Evolutionary conservation across 2,797 vertebrate species (phyloP), one percentile per base, ranked within the genome.

Genomic region (Limosa lapponica): DNA sequence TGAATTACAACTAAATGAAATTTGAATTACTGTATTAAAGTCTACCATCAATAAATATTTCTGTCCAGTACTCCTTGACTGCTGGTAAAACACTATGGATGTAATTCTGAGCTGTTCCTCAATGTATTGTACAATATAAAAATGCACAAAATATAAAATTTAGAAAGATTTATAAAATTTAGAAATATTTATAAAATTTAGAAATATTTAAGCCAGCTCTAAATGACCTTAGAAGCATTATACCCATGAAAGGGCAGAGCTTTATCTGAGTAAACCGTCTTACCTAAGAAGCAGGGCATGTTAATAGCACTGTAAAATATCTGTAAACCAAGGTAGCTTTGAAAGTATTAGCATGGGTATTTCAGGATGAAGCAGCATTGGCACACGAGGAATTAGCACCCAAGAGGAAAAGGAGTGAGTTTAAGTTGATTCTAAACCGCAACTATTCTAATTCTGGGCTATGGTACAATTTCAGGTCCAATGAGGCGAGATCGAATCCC

Each of bases 1-100:
- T 87, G 91, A 93, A 78, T 95, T 93, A 82, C 44, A 92, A 49
- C 27, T 64, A 73, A 95, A 89, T 90, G 37, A 93, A 92, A 91
- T 92, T 67, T 71, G 64, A 89, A 77, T 88, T 95, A 52, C 49
- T 81, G 24, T 61, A 57, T 82, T 72, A 85, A 92, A 85, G 32
- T 61, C 44, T 86, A 18, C 62, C 54, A 64, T 90, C 70, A 91
- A 90, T 96, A 90, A 91, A 34, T 91, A 85, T 93, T 94, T 84
- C 82, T 1, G 6, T 49, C 41, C 62, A 67, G 23, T 77, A 69
- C 51, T 93, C 25, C 62, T 62, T 83, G 57, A 52, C 39, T 71
- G 25, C 89, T 95, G 66, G 48, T 89, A 72, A 73, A 82, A 75
- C 27, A 34, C 58, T 66, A 7, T 20, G 54, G 82, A 44, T 86